Conservation (phyloP, 2,888 invertebrate genomes). For the Eubasilissa splendida region DNA sequence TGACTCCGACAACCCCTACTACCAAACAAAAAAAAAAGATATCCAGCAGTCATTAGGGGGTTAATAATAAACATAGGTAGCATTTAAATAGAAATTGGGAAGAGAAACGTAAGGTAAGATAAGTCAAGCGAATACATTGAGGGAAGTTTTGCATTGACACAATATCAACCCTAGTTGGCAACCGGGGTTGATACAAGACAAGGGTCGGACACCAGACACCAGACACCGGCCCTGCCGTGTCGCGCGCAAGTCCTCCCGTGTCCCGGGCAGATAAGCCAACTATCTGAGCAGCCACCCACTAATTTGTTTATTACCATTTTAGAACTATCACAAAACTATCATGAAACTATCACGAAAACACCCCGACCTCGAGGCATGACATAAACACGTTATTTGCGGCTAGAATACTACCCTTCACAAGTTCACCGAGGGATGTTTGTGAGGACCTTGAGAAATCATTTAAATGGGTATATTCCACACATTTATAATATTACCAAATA, state of each 20-base stretch:
- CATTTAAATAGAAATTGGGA: not conserved
- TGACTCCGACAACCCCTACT: too few relatives aligned
- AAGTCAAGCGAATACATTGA: not conserved
- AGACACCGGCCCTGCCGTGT: not conserved
- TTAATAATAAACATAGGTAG: too few relatives aligned
- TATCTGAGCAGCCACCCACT: constrained; percentile 15
- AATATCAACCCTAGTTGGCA: constrained; percentile 15
- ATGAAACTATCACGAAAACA: constrained; percentile 29
- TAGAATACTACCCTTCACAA: too few relatives aligned
- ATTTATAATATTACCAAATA: too few relatives aligned
- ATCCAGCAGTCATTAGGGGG: too few relatives aligned
- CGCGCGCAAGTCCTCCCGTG: not conserved
- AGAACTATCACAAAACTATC: constrained; percentile 34
- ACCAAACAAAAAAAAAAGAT: too few relatives aligned
- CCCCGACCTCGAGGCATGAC: not conserved
- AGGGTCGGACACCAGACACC: constrained; percentile 14
- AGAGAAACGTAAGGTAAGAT: constrained; percentile 7
- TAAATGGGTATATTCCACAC: too few relatives aligned
- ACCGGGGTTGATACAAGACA: constrained; percentile 6
- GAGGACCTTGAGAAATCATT: too few relatives aligned
- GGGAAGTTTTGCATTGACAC: constrained; percentile 22
- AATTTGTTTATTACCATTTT: constrained; percentile 29
- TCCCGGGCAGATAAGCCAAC: constrained; percentile 18
- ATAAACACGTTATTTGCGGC: too few relatives aligned
- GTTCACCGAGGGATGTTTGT: too few relatives aligned